Conservation (phyloP, 2,797 vertebrate genomes). For the Artibeus lituratus region DNA sequence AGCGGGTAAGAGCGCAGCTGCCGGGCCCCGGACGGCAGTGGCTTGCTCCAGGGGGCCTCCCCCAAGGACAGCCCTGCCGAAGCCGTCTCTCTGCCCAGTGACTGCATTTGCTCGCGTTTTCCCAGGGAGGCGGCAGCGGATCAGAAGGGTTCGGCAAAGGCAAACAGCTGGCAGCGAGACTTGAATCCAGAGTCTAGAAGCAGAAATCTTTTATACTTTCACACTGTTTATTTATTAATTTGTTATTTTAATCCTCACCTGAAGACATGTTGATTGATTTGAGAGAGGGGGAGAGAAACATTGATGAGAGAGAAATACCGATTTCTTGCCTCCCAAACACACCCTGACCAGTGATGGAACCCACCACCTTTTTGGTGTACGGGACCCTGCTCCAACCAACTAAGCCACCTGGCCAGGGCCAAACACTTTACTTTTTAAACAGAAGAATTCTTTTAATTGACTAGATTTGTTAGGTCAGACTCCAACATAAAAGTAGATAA, state of each 20-base stretch:
- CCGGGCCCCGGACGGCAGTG: background rate
- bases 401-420: background rate
- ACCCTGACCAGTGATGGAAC: background rate
- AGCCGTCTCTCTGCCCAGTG: background rate
- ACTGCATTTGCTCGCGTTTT: background rate
- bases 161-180: background rate
- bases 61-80: rapidly evolving
- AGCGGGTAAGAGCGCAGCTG: slow-evolving; percentile 75
- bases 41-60: background rate
- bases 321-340: background rate
- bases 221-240: background rate
- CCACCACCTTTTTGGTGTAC: background rate
- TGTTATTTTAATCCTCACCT: background rate
- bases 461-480: background rate
- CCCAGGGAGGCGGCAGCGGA: background rate
- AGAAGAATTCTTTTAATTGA: background rate
- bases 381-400: background rate
- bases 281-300: too few species aligned
- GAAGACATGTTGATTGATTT: background rate
- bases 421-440: background rate
- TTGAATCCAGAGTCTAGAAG: background rate
- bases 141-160: background rate
- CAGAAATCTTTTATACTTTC: background rate
- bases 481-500: background rate
- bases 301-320: too few species aligned